Evolutionary conservation across 1,140 invertebrate species (phyloP), one percentile per base, ranked within the genome.

Genomic region (Heliconius hewitsoni): DNA sequence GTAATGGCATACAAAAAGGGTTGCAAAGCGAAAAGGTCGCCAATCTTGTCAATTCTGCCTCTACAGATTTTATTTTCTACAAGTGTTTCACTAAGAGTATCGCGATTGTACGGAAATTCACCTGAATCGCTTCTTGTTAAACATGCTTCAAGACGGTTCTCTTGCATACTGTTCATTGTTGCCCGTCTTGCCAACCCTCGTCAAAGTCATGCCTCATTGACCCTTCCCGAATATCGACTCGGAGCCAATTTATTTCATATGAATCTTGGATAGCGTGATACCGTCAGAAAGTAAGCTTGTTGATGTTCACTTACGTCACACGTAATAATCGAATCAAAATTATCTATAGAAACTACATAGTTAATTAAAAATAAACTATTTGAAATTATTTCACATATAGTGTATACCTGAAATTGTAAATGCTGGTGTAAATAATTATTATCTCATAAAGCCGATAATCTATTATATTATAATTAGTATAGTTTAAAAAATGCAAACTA

Each of bases 191-290:
- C 60, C 66, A 52, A 94, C 93, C 93, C 93, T 93, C 87, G 91
- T 94, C 91, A 94, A 92, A 81, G 93, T 94, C 91, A 90, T 84
- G 93, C 84, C 90, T 93, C 91, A 94, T 94, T 94, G 93, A 94
- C 91, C 88, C 89, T 81, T 78, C 83, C 85, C 85, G 81, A 88
- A 89, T 91, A 93, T 93, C 90, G 91, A 92, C 90, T 93, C 87
- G 83, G 87, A 91, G 87, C 85, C 90, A 92, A 94, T 94, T 94
- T 93, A 94, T 92, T 92, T 93, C 91, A 90, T 93, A 93, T 92
- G 91, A 93, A 91, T 92, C 91, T 91, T 90, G 85, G 81, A 89
- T 85, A 84, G 78, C 85, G 87, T 89, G 86, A 86, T 85, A 87
- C 88, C 90, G 88, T 90, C 90, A 91, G 85, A 85, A 90, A 91